Base-by-base conservation (phyloP, 2,113 vertebrate species). In the Sminthopsis crassicaudata region DNA sequence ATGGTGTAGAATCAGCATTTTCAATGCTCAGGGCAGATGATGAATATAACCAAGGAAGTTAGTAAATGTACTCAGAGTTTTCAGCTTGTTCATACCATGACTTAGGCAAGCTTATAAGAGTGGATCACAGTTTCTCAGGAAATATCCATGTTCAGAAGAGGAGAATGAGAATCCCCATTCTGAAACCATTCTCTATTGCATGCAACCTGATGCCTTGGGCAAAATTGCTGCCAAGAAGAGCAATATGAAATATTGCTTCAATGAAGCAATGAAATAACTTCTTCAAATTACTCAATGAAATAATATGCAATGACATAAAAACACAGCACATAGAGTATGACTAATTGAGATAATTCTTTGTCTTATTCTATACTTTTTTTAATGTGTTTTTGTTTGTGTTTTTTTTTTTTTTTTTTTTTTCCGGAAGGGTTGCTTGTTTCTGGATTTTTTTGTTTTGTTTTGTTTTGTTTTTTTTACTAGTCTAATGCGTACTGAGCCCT, bases 91-190 rank as follows among this genome's bases (percentile, higher is more conserved):
- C 48, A 12, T 46, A 19, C 24, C 8, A 3, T 50, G 23, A 90
- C 46, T 42, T 27, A 54, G 9, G 19, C 27, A 30, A 94, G 46
- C 42, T 42, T 54, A 60, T 30, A 60, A 60, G 26, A 30, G 8
- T 60, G 2, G 0, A 12, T 30, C 27, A 27, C 11, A 30, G 89
- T 48, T 92, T 67, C 42, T 91, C 90, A 22, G 91, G 93, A 88
- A 88, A 95, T 2, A 94, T 46, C 89, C 90, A 36, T n/a, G 54
- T 9, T 88, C 36, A 91, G 25, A 94, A 94, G 52, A 54, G 60
- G 84, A 95, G 93, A 94, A 9, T 9, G 55, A 24, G 25, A 57
- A 26, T 27, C 8, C 55, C 55, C 55, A 57, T 57, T 57, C 57
- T 67, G 30, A 36, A 30, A 67, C 12, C 27, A 0, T 30, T 36